Evolutionary conservation across 2,888 invertebrate species (phyloP).

Genomic region (Argyresthia albistria): DNA sequence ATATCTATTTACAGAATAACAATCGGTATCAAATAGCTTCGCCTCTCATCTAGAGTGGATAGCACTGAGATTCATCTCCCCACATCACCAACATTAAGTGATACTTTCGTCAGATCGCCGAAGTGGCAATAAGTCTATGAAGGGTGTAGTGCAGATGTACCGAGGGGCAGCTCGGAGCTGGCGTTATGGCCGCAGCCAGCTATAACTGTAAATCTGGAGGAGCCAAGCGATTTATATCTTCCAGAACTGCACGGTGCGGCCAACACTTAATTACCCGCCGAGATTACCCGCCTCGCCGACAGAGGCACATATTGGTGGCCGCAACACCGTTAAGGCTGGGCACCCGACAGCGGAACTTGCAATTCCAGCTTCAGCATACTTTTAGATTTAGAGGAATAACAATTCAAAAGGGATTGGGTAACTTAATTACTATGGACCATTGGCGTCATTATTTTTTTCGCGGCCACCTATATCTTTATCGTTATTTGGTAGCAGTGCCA

Average conservation of each 20-base stretch:
- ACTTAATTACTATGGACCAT: no score
- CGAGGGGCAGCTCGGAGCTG: conserved; percentile 21
- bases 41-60: no score
- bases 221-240: conserved; percentile 45
- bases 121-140: conserved; percentile 33
- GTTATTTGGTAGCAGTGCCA: no score
- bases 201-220: conserved; percentile 67
- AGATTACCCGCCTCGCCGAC: conserved; percentile 5
- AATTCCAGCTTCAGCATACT: no score
- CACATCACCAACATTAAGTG: conserved; percentile 19
- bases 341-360: no score
- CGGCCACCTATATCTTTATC: no score
- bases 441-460: no score
- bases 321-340: neutral
- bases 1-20: no score
- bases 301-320: neutral
- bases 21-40: no score
- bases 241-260: conserved; percentile 27
- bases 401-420: no score
- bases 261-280: conserved; percentile 48
- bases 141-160: conserved; percentile 15
- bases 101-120: conserved; percentile 20
- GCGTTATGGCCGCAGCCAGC: conserved; percentile 37
- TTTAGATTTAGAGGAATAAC: no score
- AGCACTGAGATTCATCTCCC: no score